phyloP scores from a whole-genome alignment of 2,888 invertebrate genomes.

The Ophion obscuratus region DNA sequence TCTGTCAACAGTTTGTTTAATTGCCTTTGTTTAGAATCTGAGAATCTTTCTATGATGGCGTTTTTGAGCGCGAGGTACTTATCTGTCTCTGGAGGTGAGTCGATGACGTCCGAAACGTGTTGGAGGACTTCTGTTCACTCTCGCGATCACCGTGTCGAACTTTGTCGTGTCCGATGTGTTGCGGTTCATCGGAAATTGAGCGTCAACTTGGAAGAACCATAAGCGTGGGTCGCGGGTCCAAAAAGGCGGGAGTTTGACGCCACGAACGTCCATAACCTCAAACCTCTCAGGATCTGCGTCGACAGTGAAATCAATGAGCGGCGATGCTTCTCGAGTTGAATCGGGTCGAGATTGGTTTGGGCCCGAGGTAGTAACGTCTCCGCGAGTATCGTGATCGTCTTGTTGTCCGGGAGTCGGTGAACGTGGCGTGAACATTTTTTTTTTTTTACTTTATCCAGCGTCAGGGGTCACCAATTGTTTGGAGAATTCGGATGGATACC shows the following conservation, averaged over 20 bases:
- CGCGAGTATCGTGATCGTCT: not conserved
- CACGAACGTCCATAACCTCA: conserved; percentile 9
- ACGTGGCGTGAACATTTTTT: not conserved
- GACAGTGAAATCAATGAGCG: conserved; percentile 6
- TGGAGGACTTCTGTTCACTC: conserved; percentile 47
- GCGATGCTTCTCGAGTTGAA: not conserved
- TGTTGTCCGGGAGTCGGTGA: not conserved
- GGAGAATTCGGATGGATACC: too few relatives aligned
- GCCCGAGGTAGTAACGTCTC: not conserved
- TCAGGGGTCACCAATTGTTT: conserved; percentile 10
- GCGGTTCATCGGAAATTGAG: conserved; percentile 53
- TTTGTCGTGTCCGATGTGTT: conserved; percentile 50
- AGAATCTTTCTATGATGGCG: conserved; percentile 29
- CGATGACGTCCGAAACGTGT: conserved; percentile 58
- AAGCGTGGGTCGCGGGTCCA: conserved; percentile 53
- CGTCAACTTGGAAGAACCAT: conserved; percentile 63
- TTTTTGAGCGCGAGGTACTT: conserved; percentile 56
- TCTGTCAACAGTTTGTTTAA: conserved; percentile 32
- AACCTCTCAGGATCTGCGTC: not conserved
- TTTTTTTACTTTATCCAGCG: not conserved
- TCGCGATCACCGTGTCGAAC: conserved; percentile 48
- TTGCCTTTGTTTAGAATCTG: conserved; percentile 40
- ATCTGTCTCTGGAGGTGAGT: conserved; percentile 42
- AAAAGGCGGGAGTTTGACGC: conserved; percentile 54
- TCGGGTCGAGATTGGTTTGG: not conserved